Evolutionary conservation across 2,113 vertebrate genomes (phyloP).

Genomic region (Heterocephalus glaber): DNA sequence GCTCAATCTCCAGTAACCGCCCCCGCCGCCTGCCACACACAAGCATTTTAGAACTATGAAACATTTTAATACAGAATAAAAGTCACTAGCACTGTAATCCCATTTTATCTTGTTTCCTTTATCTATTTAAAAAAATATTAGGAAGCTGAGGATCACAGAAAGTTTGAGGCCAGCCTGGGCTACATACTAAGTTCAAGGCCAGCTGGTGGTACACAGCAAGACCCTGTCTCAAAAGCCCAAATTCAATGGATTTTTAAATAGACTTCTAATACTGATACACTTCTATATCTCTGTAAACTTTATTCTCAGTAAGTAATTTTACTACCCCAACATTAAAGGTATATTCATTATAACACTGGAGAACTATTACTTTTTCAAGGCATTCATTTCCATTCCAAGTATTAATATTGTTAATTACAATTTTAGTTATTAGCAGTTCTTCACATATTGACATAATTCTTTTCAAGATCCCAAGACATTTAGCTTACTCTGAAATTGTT

Average conservation of each 20-base stretch:
- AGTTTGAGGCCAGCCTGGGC: neutral
- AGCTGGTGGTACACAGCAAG: neutral
- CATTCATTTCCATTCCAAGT: neutral
- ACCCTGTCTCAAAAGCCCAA: neutral
- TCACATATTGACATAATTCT: neutral
- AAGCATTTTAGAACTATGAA: neutral
- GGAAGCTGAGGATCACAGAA: neutral
- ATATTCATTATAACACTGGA: neutral
- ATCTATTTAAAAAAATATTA: neutral
- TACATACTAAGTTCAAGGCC: neutral
- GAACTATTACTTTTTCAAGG: slow-evolving; percentile 23
- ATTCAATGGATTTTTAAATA: slow-evolving; percentile 38
- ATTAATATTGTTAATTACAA: slow-evolving; percentile 21
- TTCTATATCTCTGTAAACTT: slow-evolving; percentile 12
- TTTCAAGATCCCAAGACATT: slow-evolving; percentile 27
- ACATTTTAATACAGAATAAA: slow-evolving; percentile 32
- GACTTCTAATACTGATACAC: neutral
- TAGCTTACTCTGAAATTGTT: slow-evolving; percentile 51
- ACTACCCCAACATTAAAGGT: slow-evolving; percentile 20
- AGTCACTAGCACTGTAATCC: neutral
- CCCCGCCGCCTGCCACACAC: neutral
- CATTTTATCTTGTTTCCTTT: neutral
- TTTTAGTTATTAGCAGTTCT: slow-evolving; percentile 26
- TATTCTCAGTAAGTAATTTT: slow-evolving; percentile 2
- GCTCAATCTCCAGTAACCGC: neutral